Conservation (phyloP, 2,888 invertebrate species). For the Patella caerulea region DNA sequence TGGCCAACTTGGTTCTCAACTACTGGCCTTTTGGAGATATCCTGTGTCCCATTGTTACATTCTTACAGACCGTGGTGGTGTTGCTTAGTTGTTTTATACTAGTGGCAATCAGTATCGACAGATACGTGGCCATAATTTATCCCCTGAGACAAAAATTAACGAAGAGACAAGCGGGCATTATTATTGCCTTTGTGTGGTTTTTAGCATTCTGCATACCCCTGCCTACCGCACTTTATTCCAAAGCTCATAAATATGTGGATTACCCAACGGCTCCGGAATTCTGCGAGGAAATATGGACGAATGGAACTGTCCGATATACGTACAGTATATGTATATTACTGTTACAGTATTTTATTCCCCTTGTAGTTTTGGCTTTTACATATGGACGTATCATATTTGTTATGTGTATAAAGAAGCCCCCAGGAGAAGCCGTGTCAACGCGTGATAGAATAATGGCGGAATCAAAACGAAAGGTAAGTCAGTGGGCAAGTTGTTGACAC, state of each 20-base stretch:
- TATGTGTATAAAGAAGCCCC: constrained; percentile 90
- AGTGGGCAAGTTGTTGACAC: too few relatives aligned
- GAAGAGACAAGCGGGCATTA: constrained; percentile 79
- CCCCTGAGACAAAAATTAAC: constrained; percentile 87
- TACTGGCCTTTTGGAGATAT: constrained; percentile 90
- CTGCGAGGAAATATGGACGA: constrained; percentile 55
- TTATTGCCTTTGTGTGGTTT: constrained; percentile 82
- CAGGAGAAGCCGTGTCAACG: constrained; percentile 88
- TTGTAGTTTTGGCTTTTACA: constrained; percentile 86
- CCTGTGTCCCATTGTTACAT: constrained; percentile 87
- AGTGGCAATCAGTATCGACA: constrained; percentile 90
- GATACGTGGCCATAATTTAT: constrained; percentile 91
- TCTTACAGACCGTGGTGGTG: constrained; percentile 77
- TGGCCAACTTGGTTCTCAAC: constrained; percentile 82
- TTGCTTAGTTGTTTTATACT: constrained; percentile 89
- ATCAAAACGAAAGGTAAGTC: constrained; percentile 87
- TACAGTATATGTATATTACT: constrained; percentile 85
- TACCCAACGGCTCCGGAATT: constrained; percentile 45
- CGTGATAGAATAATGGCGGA: constrained; percentile 87
- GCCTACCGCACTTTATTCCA: constrained; percentile 83
- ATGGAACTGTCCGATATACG: constrained; percentile 67
- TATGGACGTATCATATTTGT: constrained; percentile 88
- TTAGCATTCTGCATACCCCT: constrained; percentile 84
- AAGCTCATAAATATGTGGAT: constrained; percentile 69
- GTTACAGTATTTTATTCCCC: constrained; percentile 88